A percentile compares a stretch with the other conserved stretches of the same genome.
phyloP scores from a whole-genome alignment of 2,113 vertebrate species.

The Geococcyx californianus region DNA sequence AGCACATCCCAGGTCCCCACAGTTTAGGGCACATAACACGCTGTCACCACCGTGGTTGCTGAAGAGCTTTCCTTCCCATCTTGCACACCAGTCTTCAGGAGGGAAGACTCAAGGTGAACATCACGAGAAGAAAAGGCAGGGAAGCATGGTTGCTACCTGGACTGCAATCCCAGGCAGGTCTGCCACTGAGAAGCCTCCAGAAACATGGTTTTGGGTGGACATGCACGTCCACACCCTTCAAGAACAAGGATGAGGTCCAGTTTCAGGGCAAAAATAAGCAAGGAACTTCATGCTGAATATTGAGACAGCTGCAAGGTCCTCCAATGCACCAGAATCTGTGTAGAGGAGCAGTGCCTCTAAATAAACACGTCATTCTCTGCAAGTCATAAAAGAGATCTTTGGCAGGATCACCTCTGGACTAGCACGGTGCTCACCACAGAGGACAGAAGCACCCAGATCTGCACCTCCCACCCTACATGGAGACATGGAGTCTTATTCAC shows the following conservation, averaged over 20 bases:
- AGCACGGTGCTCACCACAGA: background rate
- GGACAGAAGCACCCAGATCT: background rate
- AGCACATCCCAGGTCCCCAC: background rate
- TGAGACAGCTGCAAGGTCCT: background rate
- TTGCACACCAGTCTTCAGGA: background rate
- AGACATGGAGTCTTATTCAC: background rate
- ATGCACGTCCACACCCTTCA: background rate
- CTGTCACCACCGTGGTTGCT: too few relatives aligned
- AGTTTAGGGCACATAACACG: rapidly evolving
- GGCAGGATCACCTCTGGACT: background rate
- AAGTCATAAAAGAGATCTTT: background rate
- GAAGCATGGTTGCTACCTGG: background rate
- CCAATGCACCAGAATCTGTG: background rate
- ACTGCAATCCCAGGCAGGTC: too few relatives aligned
- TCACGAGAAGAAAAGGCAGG: background rate
- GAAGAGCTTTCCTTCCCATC: background rate
- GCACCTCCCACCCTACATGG: background rate
- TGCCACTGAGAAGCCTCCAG: background rate
- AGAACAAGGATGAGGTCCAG: background rate
- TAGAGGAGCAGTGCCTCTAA: background rate
- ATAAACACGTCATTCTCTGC: background rate
- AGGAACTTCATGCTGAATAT: background rate
- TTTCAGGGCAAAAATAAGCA: background rate
- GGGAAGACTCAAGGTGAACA: background rate
- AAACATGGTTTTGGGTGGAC: background rate